These are phyloP conservation scores for Chauna torquata DNA, from an alignment of 2,113 vertebrate genomes.

Conservation along the genomic window DNA sequence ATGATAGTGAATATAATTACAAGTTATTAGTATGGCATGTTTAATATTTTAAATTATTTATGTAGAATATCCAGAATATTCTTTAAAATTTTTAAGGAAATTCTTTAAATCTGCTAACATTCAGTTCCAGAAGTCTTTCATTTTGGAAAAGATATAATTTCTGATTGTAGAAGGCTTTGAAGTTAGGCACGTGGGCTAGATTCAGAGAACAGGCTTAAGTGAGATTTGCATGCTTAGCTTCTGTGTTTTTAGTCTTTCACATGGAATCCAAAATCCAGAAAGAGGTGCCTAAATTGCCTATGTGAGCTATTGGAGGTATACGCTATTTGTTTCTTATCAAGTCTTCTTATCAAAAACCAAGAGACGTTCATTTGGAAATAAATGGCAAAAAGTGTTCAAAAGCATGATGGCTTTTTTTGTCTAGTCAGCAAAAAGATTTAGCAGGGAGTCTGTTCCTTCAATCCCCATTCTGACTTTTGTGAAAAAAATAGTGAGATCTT, in stretches of 20 bases:
- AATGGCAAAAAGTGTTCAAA: not conserved
- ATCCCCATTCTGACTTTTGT: not conserved
- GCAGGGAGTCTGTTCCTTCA: not conserved
- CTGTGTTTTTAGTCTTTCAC: not conserved
- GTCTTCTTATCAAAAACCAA: no score
- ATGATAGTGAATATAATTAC: not conserved
- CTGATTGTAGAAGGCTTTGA: not conserved
- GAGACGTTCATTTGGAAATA: not conserved
- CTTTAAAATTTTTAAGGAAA: not conserved
- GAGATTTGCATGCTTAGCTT: not conserved
- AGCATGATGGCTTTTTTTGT: not conserved
- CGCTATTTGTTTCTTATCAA: not conserved
- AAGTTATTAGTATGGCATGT: rapidly evolving
- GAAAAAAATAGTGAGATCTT: no score
- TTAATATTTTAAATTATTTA: not conserved
- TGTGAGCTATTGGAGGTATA: not conserved
- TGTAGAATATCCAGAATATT: not conserved
- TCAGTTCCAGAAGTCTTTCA: not conserved
- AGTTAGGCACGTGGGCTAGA: not conserved
- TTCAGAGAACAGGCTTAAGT: not conserved
- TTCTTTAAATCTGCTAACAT: not conserved
- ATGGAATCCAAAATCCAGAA: not conserved
- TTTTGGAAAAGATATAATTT: rapidly evolving
- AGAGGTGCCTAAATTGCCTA: not conserved
- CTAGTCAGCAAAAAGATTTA: not conserved